These are phyloP conservation scores for Agrotis puta DNA, from an alignment of 2,888 invertebrate species.

Conservation along the genomic window DNA sequence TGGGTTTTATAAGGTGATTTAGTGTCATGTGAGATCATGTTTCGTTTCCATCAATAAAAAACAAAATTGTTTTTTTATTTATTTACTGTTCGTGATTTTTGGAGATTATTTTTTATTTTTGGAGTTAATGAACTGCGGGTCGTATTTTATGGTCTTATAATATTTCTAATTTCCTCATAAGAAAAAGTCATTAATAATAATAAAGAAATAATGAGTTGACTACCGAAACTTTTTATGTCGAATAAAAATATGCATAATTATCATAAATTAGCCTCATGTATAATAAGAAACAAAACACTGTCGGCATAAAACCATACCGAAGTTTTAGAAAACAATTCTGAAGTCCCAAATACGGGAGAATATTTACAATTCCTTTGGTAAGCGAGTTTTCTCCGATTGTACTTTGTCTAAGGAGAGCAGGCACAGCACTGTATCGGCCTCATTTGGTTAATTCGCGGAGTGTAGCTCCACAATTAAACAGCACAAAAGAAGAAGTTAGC, in stretches of 20 bases:
- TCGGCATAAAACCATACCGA: constrained; percentile 18
- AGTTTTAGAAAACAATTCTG: constrained; percentile 25
- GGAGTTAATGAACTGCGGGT: constrained; percentile 41
- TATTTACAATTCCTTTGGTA: constrained; percentile 43
- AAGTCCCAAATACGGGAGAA: constrained; percentile 37
- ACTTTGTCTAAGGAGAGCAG: constrained; percentile 46
- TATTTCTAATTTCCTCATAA: constrained; percentile 30
- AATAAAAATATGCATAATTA: constrained; percentile 38
- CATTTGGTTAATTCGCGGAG: constrained; percentile 88
- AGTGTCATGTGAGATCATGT: constrained; percentile 60
- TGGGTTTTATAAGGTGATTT: constrained; percentile 63
- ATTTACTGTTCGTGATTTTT: constrained; percentile 31
- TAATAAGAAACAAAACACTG: neutral
- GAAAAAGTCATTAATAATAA: constrained; percentile 31
- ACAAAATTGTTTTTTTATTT: constrained; percentile 31
- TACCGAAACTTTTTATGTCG: constrained; percentile 10
- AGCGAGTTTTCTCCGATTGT: constrained; percentile 59
- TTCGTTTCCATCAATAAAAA: constrained; percentile 57
- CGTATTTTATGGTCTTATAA: constrained; percentile 45
- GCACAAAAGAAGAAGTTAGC: constrained; percentile 83
- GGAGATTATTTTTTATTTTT: constrained; percentile 42
- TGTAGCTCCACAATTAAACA: constrained; percentile 86
- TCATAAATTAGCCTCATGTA: constrained; percentile 14
- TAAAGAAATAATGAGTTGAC: constrained; percentile 28
- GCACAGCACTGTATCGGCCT: constrained; percentile 75